phyloP scores from a whole-genome alignment of 2,113 vertebrate genomes.

The Pelusios castaneus region DNA sequence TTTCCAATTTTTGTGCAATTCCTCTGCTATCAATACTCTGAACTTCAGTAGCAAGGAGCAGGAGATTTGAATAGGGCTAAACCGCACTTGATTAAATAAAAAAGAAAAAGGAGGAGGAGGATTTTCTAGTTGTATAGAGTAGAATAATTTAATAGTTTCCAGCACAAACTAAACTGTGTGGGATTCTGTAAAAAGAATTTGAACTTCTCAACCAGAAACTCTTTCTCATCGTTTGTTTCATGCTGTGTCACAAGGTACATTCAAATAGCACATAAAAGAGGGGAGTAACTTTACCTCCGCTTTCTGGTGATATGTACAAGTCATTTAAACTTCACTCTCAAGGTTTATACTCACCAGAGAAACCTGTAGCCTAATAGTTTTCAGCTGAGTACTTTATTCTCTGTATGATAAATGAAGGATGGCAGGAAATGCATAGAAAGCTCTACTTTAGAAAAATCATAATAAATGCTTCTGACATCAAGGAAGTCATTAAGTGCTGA shows the following conservation, averaged over 20 bases:
- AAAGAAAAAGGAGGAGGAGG: neutral
- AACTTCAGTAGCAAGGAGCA: neutral
- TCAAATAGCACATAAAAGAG: neutral
- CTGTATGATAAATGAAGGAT: neutral
- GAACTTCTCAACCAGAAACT: neutral
- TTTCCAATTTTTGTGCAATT: neutral
- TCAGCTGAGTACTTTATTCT: neutral
- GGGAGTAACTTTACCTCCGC: neutral
- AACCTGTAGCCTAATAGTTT: neutral
- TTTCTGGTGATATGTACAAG: neutral
- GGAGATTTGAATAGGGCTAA: neutral
- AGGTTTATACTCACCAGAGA: neutral
- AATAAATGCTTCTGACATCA: neutral
- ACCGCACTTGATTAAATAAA: neutral
- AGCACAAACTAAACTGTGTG: neutral
- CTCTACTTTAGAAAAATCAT: neutral
- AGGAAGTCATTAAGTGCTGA: neutral
- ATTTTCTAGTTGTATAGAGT: neutral
- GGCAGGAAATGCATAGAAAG: neutral
- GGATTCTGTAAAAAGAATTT: accelerated
- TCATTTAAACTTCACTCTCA: neutral
- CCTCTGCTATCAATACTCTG: neutral
- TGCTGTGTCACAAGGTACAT: neutral
- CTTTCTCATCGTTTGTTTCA: neutral
- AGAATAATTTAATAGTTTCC: neutral